Conservation (phyloP, 2,113 vertebrate species). For the Leiothrix lutea region DNA sequence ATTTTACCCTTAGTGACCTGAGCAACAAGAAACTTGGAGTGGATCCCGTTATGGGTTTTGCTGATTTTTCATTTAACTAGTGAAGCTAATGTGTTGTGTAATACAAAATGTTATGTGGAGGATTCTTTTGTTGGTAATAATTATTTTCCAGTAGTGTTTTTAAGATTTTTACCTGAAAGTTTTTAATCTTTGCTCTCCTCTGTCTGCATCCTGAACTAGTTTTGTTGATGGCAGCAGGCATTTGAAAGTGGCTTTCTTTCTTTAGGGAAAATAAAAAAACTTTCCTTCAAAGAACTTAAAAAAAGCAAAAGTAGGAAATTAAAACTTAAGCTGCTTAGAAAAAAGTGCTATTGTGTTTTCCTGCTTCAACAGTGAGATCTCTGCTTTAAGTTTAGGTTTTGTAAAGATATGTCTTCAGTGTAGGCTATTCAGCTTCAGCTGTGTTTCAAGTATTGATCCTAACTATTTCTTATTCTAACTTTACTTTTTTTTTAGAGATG, state of each 20-base stretch:
- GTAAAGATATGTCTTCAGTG: not conserved
- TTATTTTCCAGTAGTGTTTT: not conserved
- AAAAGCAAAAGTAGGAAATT: not conserved
- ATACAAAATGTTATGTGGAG: not conserved
- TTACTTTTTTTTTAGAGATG: not conserved
- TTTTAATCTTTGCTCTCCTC: not conserved
- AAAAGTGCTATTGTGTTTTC: not conserved
- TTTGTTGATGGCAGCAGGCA: not conserved
- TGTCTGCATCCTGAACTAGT: not conserved
- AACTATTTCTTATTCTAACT: not conserved
- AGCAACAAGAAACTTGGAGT: not conserved
- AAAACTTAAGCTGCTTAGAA: not conserved
- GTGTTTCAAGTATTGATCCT: not conserved
- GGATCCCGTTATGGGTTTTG: not conserved
- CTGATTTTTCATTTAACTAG: not conserved
- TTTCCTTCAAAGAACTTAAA: not conserved
- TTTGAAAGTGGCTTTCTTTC: not conserved
- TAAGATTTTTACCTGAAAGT: not conserved
- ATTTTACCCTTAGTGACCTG: not conserved
- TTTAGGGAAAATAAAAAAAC: not conserved
- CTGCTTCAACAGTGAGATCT: not conserved
- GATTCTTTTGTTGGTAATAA: not conserved
- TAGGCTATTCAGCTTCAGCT: not conserved
- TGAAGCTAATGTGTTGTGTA: not conserved
- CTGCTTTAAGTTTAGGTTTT: not conserved